A percentile compares a stretch with the other conserved stretches of the same genome.
These are phyloP conservation scores for Corythaeola cristata DNA, from an alignment of 2,113 vertebrate species.

Conservation along the genomic window DNA sequence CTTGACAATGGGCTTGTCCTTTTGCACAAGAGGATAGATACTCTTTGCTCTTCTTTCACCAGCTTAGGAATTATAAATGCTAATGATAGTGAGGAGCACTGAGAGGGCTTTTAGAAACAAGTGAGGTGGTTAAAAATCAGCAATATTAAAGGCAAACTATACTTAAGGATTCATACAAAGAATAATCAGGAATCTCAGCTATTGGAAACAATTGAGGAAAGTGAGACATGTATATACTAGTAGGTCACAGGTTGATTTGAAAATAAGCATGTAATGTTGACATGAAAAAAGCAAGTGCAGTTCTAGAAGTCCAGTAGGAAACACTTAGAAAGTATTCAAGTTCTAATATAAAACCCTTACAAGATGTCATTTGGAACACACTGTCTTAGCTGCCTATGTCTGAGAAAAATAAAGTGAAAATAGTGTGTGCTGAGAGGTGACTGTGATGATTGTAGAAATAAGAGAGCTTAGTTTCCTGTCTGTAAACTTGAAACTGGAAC, in stretches of 20 bases:
- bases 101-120: background rate
- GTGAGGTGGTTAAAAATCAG: background rate
- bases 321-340: background rate
- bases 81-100: background rate
- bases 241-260: background rate
- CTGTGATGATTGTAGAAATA: background rate
- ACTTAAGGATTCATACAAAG: background rate
- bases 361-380: background rate
- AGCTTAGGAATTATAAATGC: background rate
- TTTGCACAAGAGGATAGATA: background rate
- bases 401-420: background rate
- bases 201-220: background rate
- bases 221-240: background rate
- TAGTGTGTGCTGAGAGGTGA: background rate
- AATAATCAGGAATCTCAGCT: background rate
- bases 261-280: background rate
- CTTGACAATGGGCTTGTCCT: background rate
- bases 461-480: background rate
- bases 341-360: background rate
- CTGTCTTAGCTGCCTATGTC: background rate
- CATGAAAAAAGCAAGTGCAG: background rate
- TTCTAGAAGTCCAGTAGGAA: background rate
- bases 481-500: background rate
- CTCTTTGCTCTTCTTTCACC: background rate
- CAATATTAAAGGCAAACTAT: background rate